Evolutionary conservation across 2,888 invertebrate species (phyloP).

Genomic region (Eudemis profundana): DNA sequence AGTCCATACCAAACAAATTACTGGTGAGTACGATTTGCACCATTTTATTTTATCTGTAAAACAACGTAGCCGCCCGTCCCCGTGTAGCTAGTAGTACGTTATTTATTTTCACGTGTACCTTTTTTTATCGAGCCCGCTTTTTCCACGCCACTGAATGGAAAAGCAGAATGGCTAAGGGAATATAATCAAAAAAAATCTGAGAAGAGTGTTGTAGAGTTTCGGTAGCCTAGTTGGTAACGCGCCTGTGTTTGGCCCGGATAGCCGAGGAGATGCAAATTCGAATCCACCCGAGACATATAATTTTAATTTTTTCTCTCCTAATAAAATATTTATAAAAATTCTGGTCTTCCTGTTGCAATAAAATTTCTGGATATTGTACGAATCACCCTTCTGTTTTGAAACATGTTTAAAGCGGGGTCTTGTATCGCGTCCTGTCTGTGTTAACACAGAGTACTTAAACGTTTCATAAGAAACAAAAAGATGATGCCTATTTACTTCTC

Average conservation of each 20-base stretch:
- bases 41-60: conserved; percentile 34
- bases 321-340: too few species aligned
- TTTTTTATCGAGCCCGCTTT: conserved; percentile 42
- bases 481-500: too few species aligned
- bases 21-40: not conserved
- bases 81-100: conserved; percentile 45
- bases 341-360: conserved; percentile 38
- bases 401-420: conserved; percentile 13
- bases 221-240: too few species aligned
- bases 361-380: conserved; percentile 35
- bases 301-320: too few species aligned
- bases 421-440: not conserved
- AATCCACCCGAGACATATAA: too few species aligned
- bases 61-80: conserved; percentile 9
- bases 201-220: too few species aligned
- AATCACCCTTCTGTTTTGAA: conserved; percentile 22
- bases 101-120: conserved; percentile 48
- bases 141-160: conserved; percentile 44
- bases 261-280: too few species aligned
- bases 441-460: not conserved
- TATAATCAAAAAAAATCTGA: conserved; percentile 42
- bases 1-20: not conserved
- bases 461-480: not conserved
- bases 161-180: conserved; percentile 42
- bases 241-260: too few species aligned